Base-by-base conservation (phyloP, 2,888 invertebrate species). In the Hololepta plana region DNA sequence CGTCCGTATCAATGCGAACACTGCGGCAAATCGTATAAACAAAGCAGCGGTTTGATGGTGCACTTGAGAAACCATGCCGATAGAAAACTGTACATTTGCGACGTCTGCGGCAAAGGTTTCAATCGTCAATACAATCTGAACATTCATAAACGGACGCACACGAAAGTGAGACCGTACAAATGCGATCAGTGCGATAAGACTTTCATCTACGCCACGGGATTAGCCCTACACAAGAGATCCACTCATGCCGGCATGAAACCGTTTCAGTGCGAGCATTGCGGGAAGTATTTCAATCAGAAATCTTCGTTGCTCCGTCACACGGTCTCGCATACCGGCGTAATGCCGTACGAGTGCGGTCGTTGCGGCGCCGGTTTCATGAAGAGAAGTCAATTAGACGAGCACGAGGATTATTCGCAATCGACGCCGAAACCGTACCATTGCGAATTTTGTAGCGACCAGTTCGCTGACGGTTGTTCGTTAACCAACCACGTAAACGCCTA, bases 21-120 rank as follows among this genome's bases (percentile, higher is more conserved):
- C 1, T 66, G 69, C 34, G 61, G 60, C 0, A 63, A 61, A 34
- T 59, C 59, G 15, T 61, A 66, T 38, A 55, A 63, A 0, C 64
- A 64, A 21, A 56, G 60, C 12, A 56, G 60, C 3, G 57, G 60
- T 2, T 44, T 64, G 5, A 61, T 57, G 4, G 57, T 62, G 27
- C 64, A 65, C 35, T 33, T 43, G 38, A 26, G 44, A 9, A 37
- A 37, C 25, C 48, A 48, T 26, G 42, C 44, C 1, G 44, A 58
- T n/a, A 59, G 60, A 12, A 62, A 58, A 32, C 62, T 58, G 13
- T 62, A 56, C 36, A 58, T 58, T 24, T 69, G 68, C 29, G 19
- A 28, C n/a, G 26, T 41, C 4, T 46, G 46, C 28, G 24, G 26
- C 7, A 45, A 38, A 15, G 38, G 35, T 12, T 47, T 44, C 29